A percentile compares a stretch with the other conserved stretches of the same genome.
phyloP scores from a whole-genome alignment of 2,797 vertebrate genomes.

The Platalea minor region DNA sequence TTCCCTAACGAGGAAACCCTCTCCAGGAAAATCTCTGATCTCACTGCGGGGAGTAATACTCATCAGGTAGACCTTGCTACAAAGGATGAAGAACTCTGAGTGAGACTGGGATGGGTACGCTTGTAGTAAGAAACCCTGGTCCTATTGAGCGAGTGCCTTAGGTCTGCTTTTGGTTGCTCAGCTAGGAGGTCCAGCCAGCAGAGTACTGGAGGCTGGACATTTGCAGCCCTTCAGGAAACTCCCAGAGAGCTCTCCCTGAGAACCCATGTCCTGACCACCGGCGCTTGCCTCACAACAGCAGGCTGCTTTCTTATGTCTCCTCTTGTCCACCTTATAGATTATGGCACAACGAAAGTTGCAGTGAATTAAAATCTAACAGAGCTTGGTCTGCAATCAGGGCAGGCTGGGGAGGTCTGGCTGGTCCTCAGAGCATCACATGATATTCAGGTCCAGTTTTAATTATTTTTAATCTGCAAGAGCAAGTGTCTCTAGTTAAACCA shows the following conservation, averaged over 20 bases:
- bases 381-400: background rate
- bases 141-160: background rate
- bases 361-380: background rate
- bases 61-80: background rate
- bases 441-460: background rate
- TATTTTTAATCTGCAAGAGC: background rate
- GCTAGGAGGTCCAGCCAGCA: background rate
- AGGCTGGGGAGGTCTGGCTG: background rate
- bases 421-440: background rate
- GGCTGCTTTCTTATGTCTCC: background rate
- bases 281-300: accelerated
- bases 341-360: background rate
- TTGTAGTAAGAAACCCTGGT: background rate
- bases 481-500: background rate
- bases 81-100: background rate
- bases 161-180: background rate
- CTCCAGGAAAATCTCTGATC: background rate
- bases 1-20: background rate
- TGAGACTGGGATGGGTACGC: too few species aligned
- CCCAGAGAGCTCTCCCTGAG: background rate
- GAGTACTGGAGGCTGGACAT: background rate
- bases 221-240: background rate
- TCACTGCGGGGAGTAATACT: background rate
- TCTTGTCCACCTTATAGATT: background rate
- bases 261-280: background rate